A percentile compares a stretch with the other conserved stretches of the same genome.
Conservation (phyloP, 2,888 invertebrate species). For the Rhagium mordax region DNA sequence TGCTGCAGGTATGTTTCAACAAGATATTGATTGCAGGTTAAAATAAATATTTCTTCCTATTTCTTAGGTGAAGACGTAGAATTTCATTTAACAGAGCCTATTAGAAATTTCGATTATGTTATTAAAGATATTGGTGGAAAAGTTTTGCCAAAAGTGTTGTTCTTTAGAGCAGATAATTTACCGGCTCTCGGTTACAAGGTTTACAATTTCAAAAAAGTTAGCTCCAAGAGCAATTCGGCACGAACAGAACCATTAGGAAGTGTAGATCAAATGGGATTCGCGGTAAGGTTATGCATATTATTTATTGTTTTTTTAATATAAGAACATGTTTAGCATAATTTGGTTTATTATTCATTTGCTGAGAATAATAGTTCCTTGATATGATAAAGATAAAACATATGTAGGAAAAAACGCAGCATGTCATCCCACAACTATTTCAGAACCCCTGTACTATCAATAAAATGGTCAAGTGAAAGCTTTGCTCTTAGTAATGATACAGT, state of each 20-base stretch:
- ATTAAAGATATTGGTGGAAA: constrained; percentile 27
- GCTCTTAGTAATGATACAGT: no score
- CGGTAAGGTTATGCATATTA: neutral
- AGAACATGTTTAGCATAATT: no score
- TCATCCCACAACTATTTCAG: no score
- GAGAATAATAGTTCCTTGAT: no score
- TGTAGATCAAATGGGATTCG: constrained; percentile 69
- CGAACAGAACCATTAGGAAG: neutral
- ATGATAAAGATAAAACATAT: no score
- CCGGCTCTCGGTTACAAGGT: constrained; percentile 48
- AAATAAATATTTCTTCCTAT: neutral
- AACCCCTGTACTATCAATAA: no score
- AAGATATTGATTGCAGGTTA: neutral
- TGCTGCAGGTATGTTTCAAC: constrained; percentile 20
- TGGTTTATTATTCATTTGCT: no score
- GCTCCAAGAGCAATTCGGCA: neutral
- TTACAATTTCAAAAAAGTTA: constrained; percentile 30
- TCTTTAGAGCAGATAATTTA: constrained; percentile 43
- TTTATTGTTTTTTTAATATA: neutral
- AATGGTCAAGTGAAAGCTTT: no score
- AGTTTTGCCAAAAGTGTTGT: constrained; percentile 26
- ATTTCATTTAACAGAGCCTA: constrained; percentile 45
- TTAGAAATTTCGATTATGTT: constrained; percentile 44
- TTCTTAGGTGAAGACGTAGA: constrained; percentile 39
- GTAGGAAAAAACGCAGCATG: no score